Conservation (phyloP, 2,888 invertebrate species). For the Ctenicera cuprea region DNA sequence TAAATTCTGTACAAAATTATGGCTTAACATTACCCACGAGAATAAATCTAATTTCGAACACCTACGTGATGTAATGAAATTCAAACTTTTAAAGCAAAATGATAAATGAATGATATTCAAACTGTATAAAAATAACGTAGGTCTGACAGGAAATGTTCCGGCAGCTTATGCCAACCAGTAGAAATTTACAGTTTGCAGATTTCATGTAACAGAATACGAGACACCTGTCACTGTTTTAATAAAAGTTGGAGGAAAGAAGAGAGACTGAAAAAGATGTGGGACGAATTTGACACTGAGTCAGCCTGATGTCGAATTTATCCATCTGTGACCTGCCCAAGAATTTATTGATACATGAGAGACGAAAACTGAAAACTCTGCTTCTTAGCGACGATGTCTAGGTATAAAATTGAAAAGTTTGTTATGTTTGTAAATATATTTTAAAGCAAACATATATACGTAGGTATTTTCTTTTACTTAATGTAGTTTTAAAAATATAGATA, state of each 20-base stretch:
- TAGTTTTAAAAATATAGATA: no score
- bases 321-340: slow-evolving; percentile 33
- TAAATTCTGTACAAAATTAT: neutral
- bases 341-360: slow-evolving; percentile 37
- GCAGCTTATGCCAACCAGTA: slow-evolving; percentile 4
- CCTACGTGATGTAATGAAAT: neutral
- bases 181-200: slow-evolving; percentile 33
- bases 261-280: slow-evolving; percentile 35
- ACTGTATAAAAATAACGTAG: slow-evolving; percentile 3
- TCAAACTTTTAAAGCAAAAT: neutral
- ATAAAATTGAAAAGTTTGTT: neutral
- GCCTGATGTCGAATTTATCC: slow-evolving; percentile 36
- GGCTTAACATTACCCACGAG: no score
- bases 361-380: slow-evolving; percentile 9
- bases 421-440: neutral
- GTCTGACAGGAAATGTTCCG: slow-evolving; percentile 2
- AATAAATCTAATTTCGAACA: no score
- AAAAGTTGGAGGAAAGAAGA: slow-evolving; percentile 29
- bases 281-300: slow-evolving; percentile 38
- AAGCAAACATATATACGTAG: no score
- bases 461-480: no score
- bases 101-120: neutral
- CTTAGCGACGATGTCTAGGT: neutral
- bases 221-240: slow-evolving; percentile 41
- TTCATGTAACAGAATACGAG: slow-evolving; percentile 16